These are phyloP conservation scores for Bubalus kerabau DNA, from an alignment of 2,113 vertebrate genomes.

Conservation along the genomic window DNA sequence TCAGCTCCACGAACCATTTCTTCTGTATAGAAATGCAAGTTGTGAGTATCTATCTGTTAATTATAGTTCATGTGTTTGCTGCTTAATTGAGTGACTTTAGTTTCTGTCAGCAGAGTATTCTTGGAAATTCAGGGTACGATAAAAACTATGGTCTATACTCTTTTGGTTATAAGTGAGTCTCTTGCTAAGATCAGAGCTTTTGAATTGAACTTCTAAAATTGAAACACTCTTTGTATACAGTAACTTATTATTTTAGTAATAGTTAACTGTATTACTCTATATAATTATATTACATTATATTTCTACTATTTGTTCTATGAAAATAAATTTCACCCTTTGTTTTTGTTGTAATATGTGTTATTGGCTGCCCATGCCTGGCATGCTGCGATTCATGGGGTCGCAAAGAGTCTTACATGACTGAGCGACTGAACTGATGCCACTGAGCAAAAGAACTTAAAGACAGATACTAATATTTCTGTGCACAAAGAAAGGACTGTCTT, in stretches of 20 bases:
- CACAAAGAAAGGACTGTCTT: not conserved
- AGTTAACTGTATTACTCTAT: not conserved
- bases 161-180: not conserved
- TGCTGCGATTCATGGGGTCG: too few species aligned
- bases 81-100: not conserved
- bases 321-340: conserved; percentile 11
- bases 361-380: not conserved
- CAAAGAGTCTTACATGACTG: too few species aligned
- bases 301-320: not conserved
- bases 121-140: conserved; percentile 20
- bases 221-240: not conserved
- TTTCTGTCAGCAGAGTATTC: conserved; percentile 13
- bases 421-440: not conserved
- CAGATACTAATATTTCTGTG: not conserved
- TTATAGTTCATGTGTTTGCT: not conserved
- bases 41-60: conserved; percentile 78
- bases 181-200: not conserved
- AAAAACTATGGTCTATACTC: not conserved
- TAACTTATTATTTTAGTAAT: conserved; percentile 8
- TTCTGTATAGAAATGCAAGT: conserved; percentile 95
- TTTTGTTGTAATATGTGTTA: not conserved
- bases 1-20: conserved; percentile 97
- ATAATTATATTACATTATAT: not conserved
- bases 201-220: conserved; percentile 15
- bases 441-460: not conserved